These are phyloP conservation scores for Leptinotarsa defecta DNA, from an alignment of 1,140 invertebrate species.

Conservation along the genomic window DNA sequence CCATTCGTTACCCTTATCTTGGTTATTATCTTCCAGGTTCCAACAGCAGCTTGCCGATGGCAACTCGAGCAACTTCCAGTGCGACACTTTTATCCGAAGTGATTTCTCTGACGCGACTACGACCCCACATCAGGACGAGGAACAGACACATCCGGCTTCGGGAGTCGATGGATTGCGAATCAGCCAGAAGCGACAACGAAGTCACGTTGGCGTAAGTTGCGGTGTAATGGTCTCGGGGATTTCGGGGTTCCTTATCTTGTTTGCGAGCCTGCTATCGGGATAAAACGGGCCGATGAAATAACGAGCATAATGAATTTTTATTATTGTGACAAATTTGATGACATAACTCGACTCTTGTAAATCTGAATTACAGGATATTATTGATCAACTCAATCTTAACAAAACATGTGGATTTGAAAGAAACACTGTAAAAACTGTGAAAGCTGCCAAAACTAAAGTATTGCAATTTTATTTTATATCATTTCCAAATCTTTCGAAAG, in stretches of 20 bases:
- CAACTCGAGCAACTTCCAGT: slow-evolving; percentile 60
- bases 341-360: too few relatives aligned
- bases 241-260: not conserved
- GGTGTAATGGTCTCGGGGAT: not conserved
- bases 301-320: too few relatives aligned
- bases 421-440: too few relatives aligned
- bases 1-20: too few relatives aligned
- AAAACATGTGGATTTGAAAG: too few relatives aligned
- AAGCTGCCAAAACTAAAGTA: too few relatives aligned
- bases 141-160: slow-evolving; percentile 60
- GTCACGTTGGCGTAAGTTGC: slow-evolving; percentile 48
- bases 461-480: too few relatives aligned
- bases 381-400: too few relatives aligned
- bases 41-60: slow-evolving; percentile 46
- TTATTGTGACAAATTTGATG: too few relatives aligned
- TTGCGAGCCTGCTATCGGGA: not conserved
- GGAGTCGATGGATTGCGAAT: slow-evolving; percentile 57
- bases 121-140: slow-evolving; percentile 52
- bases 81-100: slow-evolving; percentile 71
- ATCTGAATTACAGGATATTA: too few relatives aligned
- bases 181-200: slow-evolving; percentile 45
- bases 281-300: not conserved
- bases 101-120: slow-evolving; percentile 66
- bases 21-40: not conserved
- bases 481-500: too few relatives aligned